Base-by-base conservation (phyloP, 2,888 invertebrate genomes). In the Dastarcus helophoroides region DNA sequence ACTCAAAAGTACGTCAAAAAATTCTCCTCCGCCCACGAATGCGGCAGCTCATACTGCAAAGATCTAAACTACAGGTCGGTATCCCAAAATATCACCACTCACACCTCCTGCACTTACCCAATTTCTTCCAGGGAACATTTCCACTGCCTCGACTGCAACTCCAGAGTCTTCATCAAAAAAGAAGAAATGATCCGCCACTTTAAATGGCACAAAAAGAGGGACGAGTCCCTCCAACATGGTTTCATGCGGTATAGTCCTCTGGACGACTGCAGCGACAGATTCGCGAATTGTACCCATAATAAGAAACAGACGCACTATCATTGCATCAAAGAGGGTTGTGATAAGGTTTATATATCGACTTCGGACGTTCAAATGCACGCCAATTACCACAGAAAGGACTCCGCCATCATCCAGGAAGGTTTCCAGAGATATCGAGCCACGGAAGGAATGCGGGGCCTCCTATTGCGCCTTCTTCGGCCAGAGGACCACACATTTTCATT, bases 291-390 rank as follows among this genome's bases (percentile, higher is more conserved):
- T 60, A 81, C 83, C 2, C 94, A 95, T 64, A 94, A 93, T 63
- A 67, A 85, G 40, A 85, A 89, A 53, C 93, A 93, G 59, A 93
- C 93, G 0, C 93, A 93, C 62, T 97, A 97, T 62, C 95, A 97
- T 59, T 97, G 95, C 62, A 80, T 95, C 41, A 93, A 94, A 63
- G 90, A 82, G 57, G 81, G 82, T 44, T 86, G 86, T 58, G 83
- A 84, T 66, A 94, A 93, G 68, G 89, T 93, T 1, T 97, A 97
- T 67, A 94, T 97, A 55, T 93, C 93, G 50, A 97, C 97, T 3
- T 94, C 94, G 27, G 97, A 97, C 62, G 95, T 97, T 3, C 95
- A 97, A 65, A 95, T 95, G 95, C 97, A 97, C 62, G 93, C 95
- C 3, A 95, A 95, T 64, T 95, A 94, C 61, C 97, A 97, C 61